Conservation (phyloP, 2,888 invertebrate species). For the Volucella zonaria region DNA sequence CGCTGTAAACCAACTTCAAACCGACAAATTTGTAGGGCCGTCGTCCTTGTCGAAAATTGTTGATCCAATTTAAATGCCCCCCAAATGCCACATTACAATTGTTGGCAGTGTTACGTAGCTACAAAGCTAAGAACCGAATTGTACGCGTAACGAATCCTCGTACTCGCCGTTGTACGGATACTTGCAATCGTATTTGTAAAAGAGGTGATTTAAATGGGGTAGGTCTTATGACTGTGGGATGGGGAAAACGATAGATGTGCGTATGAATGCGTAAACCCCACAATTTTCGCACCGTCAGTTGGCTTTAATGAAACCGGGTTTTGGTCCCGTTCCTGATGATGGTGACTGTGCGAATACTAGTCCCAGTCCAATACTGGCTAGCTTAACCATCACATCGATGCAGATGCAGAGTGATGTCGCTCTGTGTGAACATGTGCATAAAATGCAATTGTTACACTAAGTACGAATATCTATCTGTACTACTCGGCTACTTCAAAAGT, state of each 20-base stretch:
- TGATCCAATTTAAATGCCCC: conserved; percentile 71
- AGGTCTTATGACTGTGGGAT: background rate
- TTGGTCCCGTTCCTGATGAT: conserved; percentile 11
- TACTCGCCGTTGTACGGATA: background rate
- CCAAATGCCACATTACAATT: conserved; percentile 73
- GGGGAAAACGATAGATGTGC: conserved; percentile 9
- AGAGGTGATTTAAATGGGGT: background rate
- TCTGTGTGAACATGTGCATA: conserved; percentile 43
- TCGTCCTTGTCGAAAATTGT: conserved; percentile 59
- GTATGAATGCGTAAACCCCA: conserved; percentile 61
- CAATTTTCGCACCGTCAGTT: conserved; percentile 70
- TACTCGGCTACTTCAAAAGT: conserved; percentile 12
- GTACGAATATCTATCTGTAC: conserved; percentile 42
- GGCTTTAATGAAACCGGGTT: conserved; percentile 65
- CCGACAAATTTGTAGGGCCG: conserved; percentile 62
- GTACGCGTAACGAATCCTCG: conserved; percentile 43
- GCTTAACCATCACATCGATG: conserved; percentile 29
- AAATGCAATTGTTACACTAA: conserved; percentile 72
- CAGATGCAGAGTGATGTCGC: conserved; percentile 42
- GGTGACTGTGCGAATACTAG: conserved; percentile 27
- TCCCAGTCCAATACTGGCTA: too few relatives aligned
- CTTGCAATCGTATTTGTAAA: too few relatives aligned
- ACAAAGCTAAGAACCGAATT: conserved; percentile 68
- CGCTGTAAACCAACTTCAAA: conserved; percentile 72
- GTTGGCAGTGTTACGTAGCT: conserved; percentile 53